A percentile compares a stretch with the other conserved stretches of the same genome.
These are phyloP conservation scores for Psettodes erumei DNA, from an alignment of 2,113 vertebrate genomes.

Conservation along the genomic window DNA sequence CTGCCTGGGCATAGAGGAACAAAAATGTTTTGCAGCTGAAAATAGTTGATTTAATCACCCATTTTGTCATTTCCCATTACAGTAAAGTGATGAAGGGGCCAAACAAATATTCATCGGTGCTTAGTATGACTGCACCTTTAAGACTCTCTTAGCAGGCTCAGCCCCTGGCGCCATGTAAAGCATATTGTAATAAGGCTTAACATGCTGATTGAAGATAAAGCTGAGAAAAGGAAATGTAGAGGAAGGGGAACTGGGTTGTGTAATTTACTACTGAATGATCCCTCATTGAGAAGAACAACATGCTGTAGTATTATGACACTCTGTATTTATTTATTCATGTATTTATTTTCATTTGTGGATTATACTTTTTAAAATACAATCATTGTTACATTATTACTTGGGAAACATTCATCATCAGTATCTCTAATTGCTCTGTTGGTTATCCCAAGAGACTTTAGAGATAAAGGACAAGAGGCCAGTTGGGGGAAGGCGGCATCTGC, in stretches of 20 bases:
- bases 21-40: not conserved
- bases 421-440: slow-evolving; percentile 37
- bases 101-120: slow-evolving; percentile 2
- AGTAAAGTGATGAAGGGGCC: not conserved
- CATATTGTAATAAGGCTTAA: slow-evolving; percentile 73
- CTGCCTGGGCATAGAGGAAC: not conserved
- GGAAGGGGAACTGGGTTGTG: slow-evolving; percentile 70
- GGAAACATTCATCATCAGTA: slow-evolving; percentile 12
- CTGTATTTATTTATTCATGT: not conserved
- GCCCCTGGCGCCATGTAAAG: slow-evolving; percentile 70
- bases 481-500: slow-evolving; percentile 64
- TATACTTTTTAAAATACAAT: slow-evolving; percentile 30
- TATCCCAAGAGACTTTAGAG: slow-evolving; percentile 55
- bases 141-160: slow-evolving; percentile 33
- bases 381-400: slow-evolving; percentile 26
- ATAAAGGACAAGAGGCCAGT: slow-evolving; percentile 61
- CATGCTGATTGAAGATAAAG: slow-evolving; percentile 76
- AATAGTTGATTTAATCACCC: not conserved
- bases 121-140: slow-evolving; percentile 49
- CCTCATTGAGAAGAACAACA: slow-evolving; percentile 53
- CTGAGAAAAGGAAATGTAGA: slow-evolving; percentile 68
- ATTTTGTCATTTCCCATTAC: not conserved
- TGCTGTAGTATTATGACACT: slow-evolving; percentile 8
- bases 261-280: slow-evolving; percentile 65
- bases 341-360: not conserved